Evolutionary conservation across 2,888 invertebrate species (phyloP), one percentile per base, ranked within the genome.

Genomic region (Lathronympha strigana): DNA sequence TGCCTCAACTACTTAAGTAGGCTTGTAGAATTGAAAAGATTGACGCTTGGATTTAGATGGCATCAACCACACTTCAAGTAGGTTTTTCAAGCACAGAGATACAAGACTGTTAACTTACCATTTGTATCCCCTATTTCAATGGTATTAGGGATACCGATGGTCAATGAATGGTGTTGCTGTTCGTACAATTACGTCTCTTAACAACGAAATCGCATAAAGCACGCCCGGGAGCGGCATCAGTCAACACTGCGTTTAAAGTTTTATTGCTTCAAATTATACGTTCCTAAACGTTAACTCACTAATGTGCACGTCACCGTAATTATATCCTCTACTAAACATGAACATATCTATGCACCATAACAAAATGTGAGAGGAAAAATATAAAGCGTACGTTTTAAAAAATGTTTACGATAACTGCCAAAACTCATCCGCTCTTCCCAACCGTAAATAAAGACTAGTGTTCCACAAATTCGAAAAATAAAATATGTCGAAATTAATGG

Each of bases 211-310:
- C 45, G 67, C 69, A 72, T 71, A 73, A 70, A 71, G 68, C 71
- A 71, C 69, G 53, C 63, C 49, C 63, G 36, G 47, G 55, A 28
- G 43, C 17, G 50, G 58, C 58, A 53, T 64, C 58, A 60, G 45
- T 64, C 58, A 36, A 28, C 64, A 51, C 58, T 61, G 67, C 57
- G 70, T 69, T 67, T 69, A 61, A 71, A 67, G 75, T 76, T 83
- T 81, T 81, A 84, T 82, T 77, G 79, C 80, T 72, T 70, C 71
- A 80, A 84, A 83, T 82, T 81, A 83, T 76, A 82, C 72, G 80
- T 82, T 81, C 76, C 78, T 72, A 79, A 79, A 79, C 79, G 72
- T 79, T 81, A 77, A 76, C 68, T 61, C 71, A 72, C 72, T 77
- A 77, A 77, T 71, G 68, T 73, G 69, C n/a, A n/a, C n/a, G 67